Evolutionary conservation across 2,888 invertebrate genomes (phyloP).

Genomic region (Stictocephala bisonia): DNA sequence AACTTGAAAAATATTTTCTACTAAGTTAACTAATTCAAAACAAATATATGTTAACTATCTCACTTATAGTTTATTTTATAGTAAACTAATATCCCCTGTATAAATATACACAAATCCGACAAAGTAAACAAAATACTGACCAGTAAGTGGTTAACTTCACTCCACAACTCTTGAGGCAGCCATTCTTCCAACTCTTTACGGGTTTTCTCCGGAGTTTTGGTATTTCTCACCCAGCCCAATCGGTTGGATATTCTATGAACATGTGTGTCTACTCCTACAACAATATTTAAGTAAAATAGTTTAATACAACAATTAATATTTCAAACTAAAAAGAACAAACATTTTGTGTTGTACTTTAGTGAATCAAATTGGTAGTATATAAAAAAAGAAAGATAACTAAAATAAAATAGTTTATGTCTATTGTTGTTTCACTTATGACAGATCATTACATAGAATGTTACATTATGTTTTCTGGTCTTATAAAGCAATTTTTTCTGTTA

Average conservation of each 20-base stretch:
- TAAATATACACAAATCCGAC: background rate
- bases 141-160: constrained; percentile 87
- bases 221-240: constrained; percentile 82
- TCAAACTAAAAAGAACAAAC: too few relatives aligned
- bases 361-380: too few relatives aligned
- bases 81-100: background rate
- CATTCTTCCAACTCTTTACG: constrained; percentile 85
- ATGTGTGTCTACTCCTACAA: constrained; percentile 92
- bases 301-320: background rate
- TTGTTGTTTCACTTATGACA: too few relatives aligned
- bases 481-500: too few relatives aligned
- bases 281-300: constrained; percentile 20
- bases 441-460: too few relatives aligned
- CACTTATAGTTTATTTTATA: background rate
- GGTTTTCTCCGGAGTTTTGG: constrained; percentile 90
- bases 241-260: constrained; percentile 96
- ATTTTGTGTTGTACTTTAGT: too few relatives aligned
- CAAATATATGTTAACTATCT: background rate
- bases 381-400: too few relatives aligned
- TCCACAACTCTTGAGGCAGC: constrained; percentile 89
- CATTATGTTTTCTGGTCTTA: too few relatives aligned
- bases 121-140: constrained; percentile 63
- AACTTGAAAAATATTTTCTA: background rate
- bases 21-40: background rate
- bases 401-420: too few relatives aligned